Evolutionary conservation across 2,113 vertebrate genomes (phyloP).

Genomic region (Ailuropoda melanoleuca): DNA sequence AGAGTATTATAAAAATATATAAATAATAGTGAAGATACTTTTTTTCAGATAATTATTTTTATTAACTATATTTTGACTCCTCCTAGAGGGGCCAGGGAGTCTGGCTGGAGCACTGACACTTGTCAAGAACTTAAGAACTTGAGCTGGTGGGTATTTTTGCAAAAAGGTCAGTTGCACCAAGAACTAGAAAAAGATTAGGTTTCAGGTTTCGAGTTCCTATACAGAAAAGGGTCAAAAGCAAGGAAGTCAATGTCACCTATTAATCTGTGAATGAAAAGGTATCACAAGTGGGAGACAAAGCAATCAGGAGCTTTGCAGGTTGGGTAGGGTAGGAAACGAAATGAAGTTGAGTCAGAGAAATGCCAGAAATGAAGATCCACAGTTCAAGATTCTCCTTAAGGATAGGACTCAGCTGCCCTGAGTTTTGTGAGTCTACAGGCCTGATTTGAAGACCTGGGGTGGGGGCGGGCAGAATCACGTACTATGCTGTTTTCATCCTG

Average conservation of each 20-base stretch:
- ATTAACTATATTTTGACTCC: background rate
- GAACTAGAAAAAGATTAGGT: background rate
- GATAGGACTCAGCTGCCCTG: too few relatives aligned
- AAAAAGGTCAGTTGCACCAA: background rate
- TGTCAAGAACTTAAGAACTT: background rate
- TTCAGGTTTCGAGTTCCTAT: background rate
- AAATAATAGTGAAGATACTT: background rate
- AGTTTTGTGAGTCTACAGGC: background rate
- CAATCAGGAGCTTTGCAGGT: background rate
- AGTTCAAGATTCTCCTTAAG: background rate
- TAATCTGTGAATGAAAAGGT: background rate
- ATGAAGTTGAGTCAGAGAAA: background rate
- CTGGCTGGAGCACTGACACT: background rate
- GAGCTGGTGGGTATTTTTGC: background rate
- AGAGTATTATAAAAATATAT: background rate
- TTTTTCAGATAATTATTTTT: background rate
- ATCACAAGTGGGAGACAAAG: background rate
- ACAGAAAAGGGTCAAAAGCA: background rate
- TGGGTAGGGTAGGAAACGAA: too few relatives aligned
- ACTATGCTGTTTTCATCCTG: background rate
- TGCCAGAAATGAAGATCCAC: accelerated
- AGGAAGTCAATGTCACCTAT: background rate
- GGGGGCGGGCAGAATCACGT: background rate
- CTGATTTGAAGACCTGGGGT: background rate
- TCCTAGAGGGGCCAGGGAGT: background rate